phyloP scores from a whole-genome alignment of 1,140 invertebrate species.

The Pseudachorutes palmiensis region DNA sequence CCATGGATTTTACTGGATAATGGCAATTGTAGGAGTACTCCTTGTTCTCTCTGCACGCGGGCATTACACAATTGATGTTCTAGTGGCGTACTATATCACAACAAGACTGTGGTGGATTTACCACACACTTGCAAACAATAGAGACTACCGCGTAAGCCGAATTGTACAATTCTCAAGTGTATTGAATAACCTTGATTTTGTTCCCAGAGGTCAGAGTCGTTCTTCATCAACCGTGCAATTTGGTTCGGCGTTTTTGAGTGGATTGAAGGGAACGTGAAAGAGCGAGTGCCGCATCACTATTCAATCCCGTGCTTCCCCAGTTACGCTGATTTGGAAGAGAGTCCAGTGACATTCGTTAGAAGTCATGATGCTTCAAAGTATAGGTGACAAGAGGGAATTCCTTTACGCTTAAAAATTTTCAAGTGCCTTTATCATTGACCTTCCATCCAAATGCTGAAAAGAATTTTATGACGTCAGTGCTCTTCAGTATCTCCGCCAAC shows the following conservation, averaged over 20 bases:
- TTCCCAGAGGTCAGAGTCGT: slow-evolving; percentile 39
- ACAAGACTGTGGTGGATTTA: slow-evolving; percentile 85
- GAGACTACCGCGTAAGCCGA: slow-evolving; percentile 51
- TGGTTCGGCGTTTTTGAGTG: slow-evolving; percentile 75
- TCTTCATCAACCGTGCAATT: slow-evolving; percentile 68
- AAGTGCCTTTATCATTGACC: not conserved
- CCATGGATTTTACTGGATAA: not conserved
- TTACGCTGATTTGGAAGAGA: slow-evolving; percentile 2
- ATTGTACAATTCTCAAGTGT: not conserved
- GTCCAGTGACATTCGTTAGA: not conserved
- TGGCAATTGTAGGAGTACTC: not conserved
- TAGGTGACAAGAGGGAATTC: not conserved
- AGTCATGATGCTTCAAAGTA: not conserved
- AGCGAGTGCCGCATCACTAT: slow-evolving; percentile 60
- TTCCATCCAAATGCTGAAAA: not conserved
- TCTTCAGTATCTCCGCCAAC: not conserved
- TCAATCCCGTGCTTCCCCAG: slow-evolving; percentile 17
- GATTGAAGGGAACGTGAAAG: slow-evolving; percentile 75
- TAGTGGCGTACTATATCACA: slow-evolving; percentile 78
- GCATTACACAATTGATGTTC: slow-evolving; percentile 84
- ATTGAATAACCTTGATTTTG: too few relatives aligned
- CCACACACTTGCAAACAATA: slow-evolving; percentile 72
- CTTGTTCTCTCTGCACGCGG: slow-evolving; percentile 73
- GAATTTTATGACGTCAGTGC: not conserved
- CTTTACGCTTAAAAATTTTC: not conserved